Evolutionary conservation across 2,797 vertebrate genomes (phyloP).

Genomic region (Lacerta agilis): DNA sequence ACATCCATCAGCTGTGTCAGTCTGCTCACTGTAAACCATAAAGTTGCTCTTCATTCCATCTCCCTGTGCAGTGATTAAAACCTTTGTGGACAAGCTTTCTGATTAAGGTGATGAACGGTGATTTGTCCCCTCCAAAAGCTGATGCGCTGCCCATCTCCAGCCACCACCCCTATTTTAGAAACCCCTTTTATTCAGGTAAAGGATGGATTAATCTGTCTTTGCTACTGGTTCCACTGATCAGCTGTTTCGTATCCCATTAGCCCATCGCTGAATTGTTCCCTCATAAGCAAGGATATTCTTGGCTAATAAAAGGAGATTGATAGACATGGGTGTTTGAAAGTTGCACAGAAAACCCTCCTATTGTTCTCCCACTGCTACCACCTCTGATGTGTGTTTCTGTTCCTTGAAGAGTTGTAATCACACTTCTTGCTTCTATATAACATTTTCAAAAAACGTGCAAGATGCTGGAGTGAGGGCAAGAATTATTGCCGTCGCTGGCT

Average conservation of each 20-base stretch:
- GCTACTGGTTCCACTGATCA: neutral
- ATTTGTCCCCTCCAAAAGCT: conserved; percentile 53
- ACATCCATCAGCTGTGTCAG: conserved; percentile 85
- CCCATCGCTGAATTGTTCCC: neutral
- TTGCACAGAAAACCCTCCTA: neutral
- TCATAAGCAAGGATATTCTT: too few relatives aligned
- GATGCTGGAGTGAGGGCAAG: neutral
- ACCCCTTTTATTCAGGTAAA: neutral
- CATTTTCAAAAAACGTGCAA: neutral
- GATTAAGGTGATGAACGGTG: conserved; percentile 74
- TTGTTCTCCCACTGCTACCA: neutral
- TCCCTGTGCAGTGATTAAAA: conserved; percentile 75
- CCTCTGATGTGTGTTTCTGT: neutral
- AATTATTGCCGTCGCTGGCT: neutral
- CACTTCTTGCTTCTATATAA: too few relatives aligned
- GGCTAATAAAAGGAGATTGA: neutral
- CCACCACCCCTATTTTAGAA: neutral
- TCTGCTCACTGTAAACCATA: conserved; percentile 80
- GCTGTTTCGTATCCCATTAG: neutral
- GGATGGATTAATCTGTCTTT: fast-evolving
- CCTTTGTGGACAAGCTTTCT: conserved; percentile 72
- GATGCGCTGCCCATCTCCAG: conserved; percentile 35
- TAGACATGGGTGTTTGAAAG: neutral
- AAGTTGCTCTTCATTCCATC: conserved; percentile 77
- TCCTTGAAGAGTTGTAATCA: neutral